These are phyloP conservation scores for Galleria mellonella DNA, from an alignment of 1,140 invertebrate species.

Conservation along the genomic window DNA sequence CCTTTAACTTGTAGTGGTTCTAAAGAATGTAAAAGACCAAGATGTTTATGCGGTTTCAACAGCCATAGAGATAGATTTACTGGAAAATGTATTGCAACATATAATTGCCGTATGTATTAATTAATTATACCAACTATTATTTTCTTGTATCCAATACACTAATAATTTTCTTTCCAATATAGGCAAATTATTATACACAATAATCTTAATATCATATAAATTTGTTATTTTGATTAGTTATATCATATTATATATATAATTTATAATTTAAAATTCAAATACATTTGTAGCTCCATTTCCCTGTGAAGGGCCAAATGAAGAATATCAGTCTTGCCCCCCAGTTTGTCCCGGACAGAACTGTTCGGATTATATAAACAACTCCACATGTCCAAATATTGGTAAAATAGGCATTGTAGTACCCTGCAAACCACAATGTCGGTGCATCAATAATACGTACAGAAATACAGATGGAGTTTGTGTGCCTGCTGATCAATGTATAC, in stretches of 20 bases:
- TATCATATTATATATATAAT: too few relatives aligned
- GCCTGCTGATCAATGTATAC: not conserved
- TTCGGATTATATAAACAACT: conserved; percentile 11
- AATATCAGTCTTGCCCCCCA: conserved; percentile 6
- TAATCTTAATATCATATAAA: too few relatives aligned
- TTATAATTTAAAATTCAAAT: too few relatives aligned
- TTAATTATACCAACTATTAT: not conserved
- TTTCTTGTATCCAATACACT: too few relatives aligned
- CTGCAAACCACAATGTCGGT: conserved; percentile 11
- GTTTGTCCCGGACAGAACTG: conserved; percentile 13
- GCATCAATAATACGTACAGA: conserved; percentile 7
- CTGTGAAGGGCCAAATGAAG: conserved; percentile 11
- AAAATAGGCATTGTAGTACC: conserved; percentile 10
- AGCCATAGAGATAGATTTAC: not conserved
- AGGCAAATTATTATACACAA: too few relatives aligned
- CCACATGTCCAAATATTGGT: conserved; percentile 7
- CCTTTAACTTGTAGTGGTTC: not conserved
- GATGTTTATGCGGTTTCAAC: conserved; percentile 3
- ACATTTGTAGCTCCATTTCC: conserved; percentile 11
- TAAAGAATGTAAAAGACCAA: conserved; percentile 1
- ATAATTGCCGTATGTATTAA: not conserved
- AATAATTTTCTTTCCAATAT: too few relatives aligned
- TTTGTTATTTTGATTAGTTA: too few relatives aligned
- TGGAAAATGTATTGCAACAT: conserved; percentile 1
- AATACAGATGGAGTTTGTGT: conserved; percentile 8